phyloP scores from a whole-genome alignment of 2,113 vertebrate genomes.

The Panthera leo region DNA sequence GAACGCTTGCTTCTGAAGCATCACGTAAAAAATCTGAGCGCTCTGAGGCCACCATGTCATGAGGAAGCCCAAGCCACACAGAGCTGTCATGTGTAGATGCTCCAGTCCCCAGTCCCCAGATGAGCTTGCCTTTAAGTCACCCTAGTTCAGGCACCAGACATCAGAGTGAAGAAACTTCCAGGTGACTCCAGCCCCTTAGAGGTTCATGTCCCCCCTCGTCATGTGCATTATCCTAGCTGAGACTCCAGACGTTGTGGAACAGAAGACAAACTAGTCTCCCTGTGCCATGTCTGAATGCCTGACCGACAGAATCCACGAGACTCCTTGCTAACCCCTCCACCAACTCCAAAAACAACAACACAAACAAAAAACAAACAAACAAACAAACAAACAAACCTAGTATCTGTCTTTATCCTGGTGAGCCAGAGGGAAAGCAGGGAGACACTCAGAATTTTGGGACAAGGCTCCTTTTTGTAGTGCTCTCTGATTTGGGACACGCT shows the following conservation, averaged over 20 bases:
- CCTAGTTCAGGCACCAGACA: neutral
- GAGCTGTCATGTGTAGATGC: rapidly evolving
- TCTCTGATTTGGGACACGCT: neutral
- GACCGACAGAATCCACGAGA: neutral
- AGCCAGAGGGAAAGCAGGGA: neutral
- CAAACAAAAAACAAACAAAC: no score
- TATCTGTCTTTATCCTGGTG: neutral
- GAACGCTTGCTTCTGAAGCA: no score
- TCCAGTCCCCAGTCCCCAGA: neutral
- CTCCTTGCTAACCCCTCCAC: neutral
- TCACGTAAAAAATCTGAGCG: rapidly evolving
- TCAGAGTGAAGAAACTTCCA: neutral
- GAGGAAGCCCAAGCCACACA: neutral
- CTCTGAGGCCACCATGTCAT: neutral
- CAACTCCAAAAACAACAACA: neutral
- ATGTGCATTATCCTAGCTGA: neutral
- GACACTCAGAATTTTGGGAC: neutral
- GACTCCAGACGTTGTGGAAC: neutral
- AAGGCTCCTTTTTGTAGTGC: neutral
- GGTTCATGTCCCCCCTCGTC: neutral
- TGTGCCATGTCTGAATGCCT: neutral
- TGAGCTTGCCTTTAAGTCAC: rapidly evolving
- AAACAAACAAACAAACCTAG: neutral
- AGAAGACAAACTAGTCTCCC: neutral
- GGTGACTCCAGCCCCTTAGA: neutral